Base-by-base conservation (phyloP, 2,888 invertebrate genomes). In the Megamerina dolium region DNA sequence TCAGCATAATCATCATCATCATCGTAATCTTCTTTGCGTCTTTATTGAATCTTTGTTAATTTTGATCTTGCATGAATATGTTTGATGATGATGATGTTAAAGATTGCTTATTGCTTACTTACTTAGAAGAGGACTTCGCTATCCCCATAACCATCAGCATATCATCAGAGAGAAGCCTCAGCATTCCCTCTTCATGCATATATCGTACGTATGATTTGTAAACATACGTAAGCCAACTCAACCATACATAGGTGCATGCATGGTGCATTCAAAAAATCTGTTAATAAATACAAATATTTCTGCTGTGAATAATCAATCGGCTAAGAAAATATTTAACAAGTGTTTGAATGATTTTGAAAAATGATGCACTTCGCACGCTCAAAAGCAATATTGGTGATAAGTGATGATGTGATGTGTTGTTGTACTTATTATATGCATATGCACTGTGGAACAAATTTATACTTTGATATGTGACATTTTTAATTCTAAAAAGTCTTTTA, bases 311-410 rank as follows among this genome's bases (percentile, higher is more conserved):
- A 43, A 43, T 43, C 43, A 43, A 43, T 43, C 43, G 43, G 43
- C 38, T 43, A 38, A 38, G 43, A 43, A 65, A 63, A 61, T 58
- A 63, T 59, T 65, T 61, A 66, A 65, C 63, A 64, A 63, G 66
- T 65, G 59, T 66, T 64, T 60, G 57, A 64, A 64, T 64, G 64
- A 65, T 62, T 61, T 63, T 66, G 68, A 66, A 63, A 67, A 66
- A 68, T 68, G 60, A 63, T 60, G 57, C 60, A 57, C 43, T 47
- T 49, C 45, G 45, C 49, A 38, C 45, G 35, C 31, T 41, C 38
- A 26, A 10, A 35, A 27, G 41, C 34, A 21, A 32, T 20, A 46
- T 41, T 37, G 45, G 29, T 23, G n/a, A n/a, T n/a, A n/a, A n/a
- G n/a, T n/a, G n/a, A n/a, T n/a, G n/a, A n/a, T n/a, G n/a, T n/a